Conservation (phyloP, 1,140 invertebrate species). For the Platorchestia sp. region DNA sequence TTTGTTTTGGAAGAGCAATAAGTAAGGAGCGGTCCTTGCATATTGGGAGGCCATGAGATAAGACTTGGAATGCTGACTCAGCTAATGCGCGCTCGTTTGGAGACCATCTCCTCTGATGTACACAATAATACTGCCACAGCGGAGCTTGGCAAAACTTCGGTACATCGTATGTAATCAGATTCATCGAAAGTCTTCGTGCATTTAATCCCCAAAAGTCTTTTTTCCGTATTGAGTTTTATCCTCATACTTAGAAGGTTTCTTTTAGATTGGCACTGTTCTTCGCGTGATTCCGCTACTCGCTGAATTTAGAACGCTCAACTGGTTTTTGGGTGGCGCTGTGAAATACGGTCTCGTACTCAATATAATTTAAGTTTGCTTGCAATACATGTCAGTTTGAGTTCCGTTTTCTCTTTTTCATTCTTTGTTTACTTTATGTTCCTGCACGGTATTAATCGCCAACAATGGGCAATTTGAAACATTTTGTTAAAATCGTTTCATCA, state of each 20-base stretch:
- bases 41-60: slow-evolving; percentile 24
- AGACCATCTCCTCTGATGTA: slow-evolving; percentile 17
- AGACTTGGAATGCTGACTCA: slow-evolving; percentile 14
- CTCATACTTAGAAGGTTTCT: neutral
- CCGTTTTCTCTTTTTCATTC: too few relatives aligned
- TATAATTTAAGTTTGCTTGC: too few relatives aligned
- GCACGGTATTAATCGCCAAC: too few relatives aligned
- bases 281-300: neutral
- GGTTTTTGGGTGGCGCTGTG: too few relatives aligned
- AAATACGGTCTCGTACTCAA: too few relatives aligned
- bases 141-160: neutral
- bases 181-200: neutral
- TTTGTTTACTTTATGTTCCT: too few relatives aligned
- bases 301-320: too few relatives aligned
- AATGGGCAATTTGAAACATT: too few relatives aligned
- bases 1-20: slow-evolving; percentile 48
- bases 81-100: neutral
- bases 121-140: neutral
- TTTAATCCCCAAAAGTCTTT: neutral
- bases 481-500: too few relatives aligned
- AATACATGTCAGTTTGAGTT: too few relatives aligned
- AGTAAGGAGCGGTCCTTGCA: slow-evolving; percentile 18
- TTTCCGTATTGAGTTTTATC: neutral
- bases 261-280: neutral
- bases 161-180: neutral